Evolutionary conservation across 2,113 vertebrate species (phyloP).

Genomic region (Saimiri boliviensis): DNA sequence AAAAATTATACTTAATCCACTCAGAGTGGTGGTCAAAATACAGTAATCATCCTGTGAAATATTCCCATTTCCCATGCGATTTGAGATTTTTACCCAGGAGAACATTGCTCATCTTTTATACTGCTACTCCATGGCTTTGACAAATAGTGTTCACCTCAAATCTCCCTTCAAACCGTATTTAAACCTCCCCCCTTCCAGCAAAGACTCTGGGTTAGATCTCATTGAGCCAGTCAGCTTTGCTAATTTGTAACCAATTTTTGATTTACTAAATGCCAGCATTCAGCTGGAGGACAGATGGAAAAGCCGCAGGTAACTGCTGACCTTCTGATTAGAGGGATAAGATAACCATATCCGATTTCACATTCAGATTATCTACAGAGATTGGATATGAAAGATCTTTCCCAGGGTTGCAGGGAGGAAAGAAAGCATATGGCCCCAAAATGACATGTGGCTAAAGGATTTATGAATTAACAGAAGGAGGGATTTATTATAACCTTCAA

Average conservation of each 20-base stretch:
- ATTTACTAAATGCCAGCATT: conserved; percentile 82
- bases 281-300: conserved; percentile 71
- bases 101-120: not conserved
- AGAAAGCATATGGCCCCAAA: conserved; percentile 62
- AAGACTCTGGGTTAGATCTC: conserved; percentile 60
- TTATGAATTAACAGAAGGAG: conserved; percentile 12
- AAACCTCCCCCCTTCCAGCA: conserved; percentile 74
- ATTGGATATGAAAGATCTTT: conserved; percentile 51
- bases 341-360: conserved; percentile 75
- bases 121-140: not conserved
- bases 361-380: conserved; percentile 72
- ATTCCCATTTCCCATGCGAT: not conserved
- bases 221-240: conserved; percentile 62
- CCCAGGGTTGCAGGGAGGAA: conserved; percentile 36
- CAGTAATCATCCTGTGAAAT: conserved; percentile 24
- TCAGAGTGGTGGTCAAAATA: conserved; percentile 17
- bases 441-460: conserved; percentile 18
- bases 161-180: conserved; percentile 73
- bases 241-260: conserved; percentile 78
- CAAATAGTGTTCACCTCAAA: conserved; percentile 54
- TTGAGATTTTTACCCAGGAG: conserved; percentile 30
- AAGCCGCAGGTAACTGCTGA: conserved; percentile 78
- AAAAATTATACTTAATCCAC: not conserved
- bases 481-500: conserved; percentile 51
- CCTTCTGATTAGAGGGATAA: conserved; percentile 75